Evolutionary conservation across 2,888 invertebrate species (phyloP).

Genomic region (Xanthia icteritia): DNA sequence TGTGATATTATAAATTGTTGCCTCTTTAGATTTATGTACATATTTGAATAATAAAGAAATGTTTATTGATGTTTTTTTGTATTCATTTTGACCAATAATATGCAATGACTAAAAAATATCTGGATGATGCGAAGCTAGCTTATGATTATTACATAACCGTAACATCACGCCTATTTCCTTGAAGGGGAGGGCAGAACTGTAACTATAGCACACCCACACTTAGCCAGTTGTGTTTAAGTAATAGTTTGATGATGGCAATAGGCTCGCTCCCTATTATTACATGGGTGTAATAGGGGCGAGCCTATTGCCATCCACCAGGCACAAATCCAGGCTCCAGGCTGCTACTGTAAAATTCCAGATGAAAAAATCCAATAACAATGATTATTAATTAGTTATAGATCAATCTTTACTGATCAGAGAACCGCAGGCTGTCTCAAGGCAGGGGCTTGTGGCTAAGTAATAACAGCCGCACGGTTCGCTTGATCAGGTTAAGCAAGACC

Average conservation of each 20-base stretch:
- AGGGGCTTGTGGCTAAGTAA: too few relatives aligned
- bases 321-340: neutral
- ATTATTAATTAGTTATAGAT: too few relatives aligned
- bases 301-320: neutral
- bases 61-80: neutral
- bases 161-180: neutral
- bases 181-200: neutral
- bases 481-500: too few relatives aligned
- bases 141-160: neutral
- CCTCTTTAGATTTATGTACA: constrained; percentile 34
- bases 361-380: neutral
- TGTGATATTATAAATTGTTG: constrained; percentile 56
- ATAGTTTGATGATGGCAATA: too few relatives aligned
- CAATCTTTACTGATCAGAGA: neutral
- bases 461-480: too few relatives aligned
- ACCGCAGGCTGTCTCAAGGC: neutral
- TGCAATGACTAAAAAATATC: neutral
- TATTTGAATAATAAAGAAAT: constrained; percentile 29
- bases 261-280: too few relatives aligned
- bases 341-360: neutral
- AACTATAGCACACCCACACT: neutral
- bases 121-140: neutral
- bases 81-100: constrained; percentile 5
- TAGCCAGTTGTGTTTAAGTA: neutral
- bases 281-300: neutral